Percentiles rank a stretch among this genome's conserved stretches.
Conservation (phyloP, 1,140 invertebrate genomes). For the Rhynchophorus ferrugineus region DNA sequence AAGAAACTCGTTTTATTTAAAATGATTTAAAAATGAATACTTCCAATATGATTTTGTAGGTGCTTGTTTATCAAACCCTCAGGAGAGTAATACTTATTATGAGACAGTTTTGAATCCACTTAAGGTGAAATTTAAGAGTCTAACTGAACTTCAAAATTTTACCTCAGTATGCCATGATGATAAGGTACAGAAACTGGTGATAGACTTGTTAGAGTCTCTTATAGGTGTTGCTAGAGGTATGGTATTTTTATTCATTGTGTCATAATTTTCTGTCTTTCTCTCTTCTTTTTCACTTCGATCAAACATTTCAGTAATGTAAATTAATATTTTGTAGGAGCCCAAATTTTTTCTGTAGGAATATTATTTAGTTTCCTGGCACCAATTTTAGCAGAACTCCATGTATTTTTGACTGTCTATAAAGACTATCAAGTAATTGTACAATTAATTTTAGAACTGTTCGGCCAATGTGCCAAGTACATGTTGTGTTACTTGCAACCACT, state of each 20-base stretch:
- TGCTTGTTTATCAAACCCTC: slow-evolving; percentile 24
- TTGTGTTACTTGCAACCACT: slow-evolving; percentile 55
- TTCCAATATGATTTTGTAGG: slow-evolving; percentile 2
- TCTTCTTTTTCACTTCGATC: too few species aligned
- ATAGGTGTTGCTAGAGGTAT: slow-evolving; percentile 51
- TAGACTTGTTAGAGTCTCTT: slow-evolving; percentile 57
- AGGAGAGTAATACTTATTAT: slow-evolving; percentile 43
- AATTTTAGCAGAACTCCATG: slow-evolving; percentile 57
- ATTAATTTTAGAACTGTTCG: slow-evolving; percentile 68
- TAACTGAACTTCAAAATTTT: slow-evolving; percentile 52
- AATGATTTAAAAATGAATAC: not conserved
- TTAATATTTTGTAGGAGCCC: slow-evolving; percentile 38
- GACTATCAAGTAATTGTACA: slow-evolving; percentile 77
- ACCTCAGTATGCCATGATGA: slow-evolving; percentile 51
- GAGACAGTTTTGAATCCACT: slow-evolving; percentile 54
- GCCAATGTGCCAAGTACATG: slow-evolving; percentile 61
- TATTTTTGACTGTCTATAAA: slow-evolving; percentile 65
- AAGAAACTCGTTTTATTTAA: slow-evolving; percentile 27
- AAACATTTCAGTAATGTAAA: too few species aligned
- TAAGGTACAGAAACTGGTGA: slow-evolving; percentile 51
- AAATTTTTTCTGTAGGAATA: slow-evolving; percentile 50
- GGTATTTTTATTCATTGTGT: not conserved
- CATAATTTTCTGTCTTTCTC: not conserved
- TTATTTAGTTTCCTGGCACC: slow-evolving; percentile 59
- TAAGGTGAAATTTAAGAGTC: slow-evolving; percentile 49